A percentile compares a stretch with the other conserved stretches of the same genome.
phyloP scores from a whole-genome alignment of 2,888 invertebrate genomes.

The Uloborus plumipes region DNA sequence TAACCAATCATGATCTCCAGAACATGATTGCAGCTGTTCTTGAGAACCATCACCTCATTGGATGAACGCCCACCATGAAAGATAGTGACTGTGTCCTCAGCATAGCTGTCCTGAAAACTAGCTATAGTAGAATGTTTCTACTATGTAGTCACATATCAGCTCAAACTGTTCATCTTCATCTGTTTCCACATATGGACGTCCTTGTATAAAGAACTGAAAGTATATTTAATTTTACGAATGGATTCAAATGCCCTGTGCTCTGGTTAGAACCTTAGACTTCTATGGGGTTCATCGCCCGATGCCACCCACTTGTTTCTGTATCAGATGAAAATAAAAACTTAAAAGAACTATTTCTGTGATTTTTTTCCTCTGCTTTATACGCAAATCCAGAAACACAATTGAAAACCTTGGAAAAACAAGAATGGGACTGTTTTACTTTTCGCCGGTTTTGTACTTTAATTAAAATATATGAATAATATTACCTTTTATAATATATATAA shows the following conservation, averaged over 20 bases:
- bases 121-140: slow-evolving; percentile 44
- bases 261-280: slow-evolving; percentile 57
- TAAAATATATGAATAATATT: too few species aligned
- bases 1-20: too few species aligned
- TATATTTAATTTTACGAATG: slow-evolving; percentile 46
- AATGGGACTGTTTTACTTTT: too few species aligned
- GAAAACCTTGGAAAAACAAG: too few species aligned
- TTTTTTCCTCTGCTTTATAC: neutral
- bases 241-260: slow-evolving; percentile 35
- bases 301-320: slow-evolving; percentile 60
- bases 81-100: too few species aligned
- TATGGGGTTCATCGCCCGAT: slow-evolving; percentile 49
- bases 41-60: too few species aligned
- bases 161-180: slow-evolving; percentile 45
- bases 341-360: neutral
- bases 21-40: too few species aligned
- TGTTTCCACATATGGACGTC: slow-evolving; percentile 10
- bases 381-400: too few species aligned
- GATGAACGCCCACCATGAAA: too few species aligned
- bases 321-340: slow-evolving; percentile 41
- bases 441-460: too few species aligned
- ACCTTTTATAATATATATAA: too few species aligned
- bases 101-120: neutral
- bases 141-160: slow-evolving; percentile 63
- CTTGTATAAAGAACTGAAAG: slow-evolving; percentile 36